A percentile compares a stretch with the other conserved stretches of the same genome.
Evolutionary conservation across 2,888 invertebrate genomes (phyloP).

Genomic region (Troglohyphantes excavatus): DNA sequence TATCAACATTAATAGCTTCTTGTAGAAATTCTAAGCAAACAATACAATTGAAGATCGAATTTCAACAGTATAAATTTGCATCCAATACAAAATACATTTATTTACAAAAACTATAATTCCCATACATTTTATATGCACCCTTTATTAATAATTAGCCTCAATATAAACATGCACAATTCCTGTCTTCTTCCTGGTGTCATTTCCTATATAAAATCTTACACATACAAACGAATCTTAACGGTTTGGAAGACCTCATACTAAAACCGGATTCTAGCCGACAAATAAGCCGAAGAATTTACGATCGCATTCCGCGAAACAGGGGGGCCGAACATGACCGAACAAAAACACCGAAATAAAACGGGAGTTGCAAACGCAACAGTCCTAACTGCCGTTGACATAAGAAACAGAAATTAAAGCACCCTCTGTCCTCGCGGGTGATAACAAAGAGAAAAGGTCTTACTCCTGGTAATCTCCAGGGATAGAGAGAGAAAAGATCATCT

Average conservation of each 20-base stretch:
- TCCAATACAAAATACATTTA: too few species aligned
- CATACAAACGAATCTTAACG: too few species aligned
- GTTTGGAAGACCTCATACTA: not conserved
- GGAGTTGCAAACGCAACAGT: conserved; percentile 47
- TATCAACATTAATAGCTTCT: too few species aligned
- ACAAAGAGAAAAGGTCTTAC: conserved; percentile 47
- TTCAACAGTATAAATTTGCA: too few species aligned
- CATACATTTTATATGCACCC: too few species aligned
- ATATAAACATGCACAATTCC: too few species aligned
- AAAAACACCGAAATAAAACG: conserved; percentile 56
- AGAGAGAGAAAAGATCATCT: conserved; percentile 72
- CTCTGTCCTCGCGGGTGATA: conserved; percentile 37
- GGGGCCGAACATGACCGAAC: conserved; percentile 14
- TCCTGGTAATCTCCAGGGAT: conserved; percentile 58
- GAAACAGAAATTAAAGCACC: conserved; percentile 71
- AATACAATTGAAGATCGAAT: too few species aligned
- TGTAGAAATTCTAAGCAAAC: too few species aligned
- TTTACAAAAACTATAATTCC: too few species aligned
- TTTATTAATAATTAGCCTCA: too few species aligned
- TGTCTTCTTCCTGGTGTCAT: too few species aligned
- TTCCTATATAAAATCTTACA: too few species aligned
- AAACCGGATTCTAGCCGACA: conserved; percentile 26
- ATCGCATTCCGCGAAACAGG: conserved; percentile 33
- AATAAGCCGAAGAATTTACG: conserved; percentile 49
- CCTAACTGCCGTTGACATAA: conserved; percentile 43